These are phyloP conservation scores for Gallinago undulata DNA, from an alignment of 2,113 vertebrate species.

Conservation along the genomic window DNA sequence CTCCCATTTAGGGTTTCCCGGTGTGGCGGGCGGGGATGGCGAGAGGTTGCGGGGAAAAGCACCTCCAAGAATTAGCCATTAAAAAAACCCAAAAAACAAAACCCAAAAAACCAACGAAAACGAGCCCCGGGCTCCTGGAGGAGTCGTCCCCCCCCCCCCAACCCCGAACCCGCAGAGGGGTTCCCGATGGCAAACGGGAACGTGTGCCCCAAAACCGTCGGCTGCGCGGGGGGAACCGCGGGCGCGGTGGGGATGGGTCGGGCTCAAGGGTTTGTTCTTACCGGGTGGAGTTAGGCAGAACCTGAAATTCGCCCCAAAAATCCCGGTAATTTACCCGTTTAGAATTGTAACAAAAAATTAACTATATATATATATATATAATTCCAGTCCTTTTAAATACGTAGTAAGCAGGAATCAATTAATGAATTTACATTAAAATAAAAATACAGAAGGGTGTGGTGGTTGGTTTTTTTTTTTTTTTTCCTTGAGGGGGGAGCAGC, in stretches of 20 bases:
- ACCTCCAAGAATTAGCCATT: neutral
- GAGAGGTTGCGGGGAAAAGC: neutral
- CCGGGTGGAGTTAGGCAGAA: neutral
- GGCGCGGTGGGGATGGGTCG: rapidly evolving
- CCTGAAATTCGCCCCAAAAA: neutral
- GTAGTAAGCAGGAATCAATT: neutral
- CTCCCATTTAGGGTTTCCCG: rapidly evolving
- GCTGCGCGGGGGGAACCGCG: rapidly evolving
- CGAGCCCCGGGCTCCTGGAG: neutral
- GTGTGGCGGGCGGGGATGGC: rapidly evolving
- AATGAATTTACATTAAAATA: neutral
- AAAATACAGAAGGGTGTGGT: neutral
- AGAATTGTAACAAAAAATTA: rapidly evolving
- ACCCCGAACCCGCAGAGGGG: rapidly evolving
- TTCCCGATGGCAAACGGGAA: neutral
- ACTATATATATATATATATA: no score
- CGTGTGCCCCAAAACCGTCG: neutral
- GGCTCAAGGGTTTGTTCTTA: neutral
- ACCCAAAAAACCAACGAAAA: neutral
- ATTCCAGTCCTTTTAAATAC: neutral
- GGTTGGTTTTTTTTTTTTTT: rapidly evolving
- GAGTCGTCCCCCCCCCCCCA: no score
- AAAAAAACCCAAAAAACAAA: neutral
- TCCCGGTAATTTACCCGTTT: neutral
- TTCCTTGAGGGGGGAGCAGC: neutral